Evolutionary conservation across 2,113 vertebrate species (phyloP), one percentile per base, ranked within the genome.

Genomic region (Odocoileus hemionus): DNA sequence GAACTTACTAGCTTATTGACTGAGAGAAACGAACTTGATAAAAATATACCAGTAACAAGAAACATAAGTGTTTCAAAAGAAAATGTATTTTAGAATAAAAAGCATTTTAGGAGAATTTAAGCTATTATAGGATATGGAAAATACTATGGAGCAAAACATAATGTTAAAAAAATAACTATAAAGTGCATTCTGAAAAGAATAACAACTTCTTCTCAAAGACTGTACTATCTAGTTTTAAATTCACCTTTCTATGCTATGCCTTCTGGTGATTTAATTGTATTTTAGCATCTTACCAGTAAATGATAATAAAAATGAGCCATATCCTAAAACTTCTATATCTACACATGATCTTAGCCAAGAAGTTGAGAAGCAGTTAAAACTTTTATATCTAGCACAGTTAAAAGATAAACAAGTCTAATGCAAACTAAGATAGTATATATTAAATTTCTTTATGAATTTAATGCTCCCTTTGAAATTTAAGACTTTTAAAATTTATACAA

Each of bases 21-120:
- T 85, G n/a, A 97, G 70, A 96, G 21, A 85, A 90, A 78, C 23
- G 28, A 78, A 50, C 43, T 91, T 92, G 57, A 97, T 97, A 83
- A 91, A 94, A 95, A 87, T 28, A 78, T 43, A 61, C 36, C 26
- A 74, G 16, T 64, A 84, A 83, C 2, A 95, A 92, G 83, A 93
- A 97, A 54, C 89, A 90, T 26, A 86, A 80, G 15, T 13, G 43
- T 47, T 95, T 97, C 39, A 83, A 96, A 96, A 64, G 50, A 95
- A 90, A 94, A 57, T 13, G 5, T 1, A 76, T 25, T 76, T 91
- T 84, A 89, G 50, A 61, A 86, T 70, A 78, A 76, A 93, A 58
- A 60, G 36, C 10, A 88, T 57, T 78, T 94, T 89, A 60, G 67
- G 43, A 74, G 91, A 86, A 84, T 57, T 47, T 57, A 94, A 80